Evolutionary conservation across 1,140 invertebrate species (phyloP), one percentile per base, ranked within the genome.

Genomic region (Drosophila equinoxialis): DNA sequence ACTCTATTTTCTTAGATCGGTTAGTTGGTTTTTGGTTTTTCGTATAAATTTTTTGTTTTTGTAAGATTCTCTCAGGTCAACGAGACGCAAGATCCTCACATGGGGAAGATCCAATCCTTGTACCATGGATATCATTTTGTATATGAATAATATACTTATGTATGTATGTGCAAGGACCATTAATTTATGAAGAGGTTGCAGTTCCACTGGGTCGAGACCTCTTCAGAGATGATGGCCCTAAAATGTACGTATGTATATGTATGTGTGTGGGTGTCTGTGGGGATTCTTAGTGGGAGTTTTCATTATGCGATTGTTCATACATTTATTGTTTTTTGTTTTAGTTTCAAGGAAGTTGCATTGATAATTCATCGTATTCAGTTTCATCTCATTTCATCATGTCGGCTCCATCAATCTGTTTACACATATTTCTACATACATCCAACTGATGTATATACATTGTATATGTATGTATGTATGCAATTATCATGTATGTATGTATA

Each of bases 271-370:
- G 73, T 74, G 42, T 60, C 55, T 66, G 48, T 70, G 63, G 61
- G 61, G 37, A 7, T 8, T 63, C 41, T 70, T 60, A 57, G 74
- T 72, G 79, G 72, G 70, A 66, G 33, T 65, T 71, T 65, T 73
- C 61, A 54, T 64, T 68, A 64, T 76, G 62, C 79, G 83, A 86
- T 86, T 86, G 83, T 86, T 87, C 83, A 57, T 87, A 82, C 79
- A 55, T 79, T 79, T 87, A 74, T 74, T 80, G 74, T 79, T 74
- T 58, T 65, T 58, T 67, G 42, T 69, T 68, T 87, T 74, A 30
- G 67, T 71, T 77, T 42, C 33, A 61, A 77, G 79, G 73, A 87
- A 83, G 68, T 74, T 79, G 60, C 51, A 62, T 70, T 35, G 17
- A 26, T 60, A 59, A 71, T 66, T 73, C 23, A 65, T 48, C 42